phyloP scores from a whole-genome alignment of 1,140 invertebrate genomes.

The Cotesia glomerata region DNA sequence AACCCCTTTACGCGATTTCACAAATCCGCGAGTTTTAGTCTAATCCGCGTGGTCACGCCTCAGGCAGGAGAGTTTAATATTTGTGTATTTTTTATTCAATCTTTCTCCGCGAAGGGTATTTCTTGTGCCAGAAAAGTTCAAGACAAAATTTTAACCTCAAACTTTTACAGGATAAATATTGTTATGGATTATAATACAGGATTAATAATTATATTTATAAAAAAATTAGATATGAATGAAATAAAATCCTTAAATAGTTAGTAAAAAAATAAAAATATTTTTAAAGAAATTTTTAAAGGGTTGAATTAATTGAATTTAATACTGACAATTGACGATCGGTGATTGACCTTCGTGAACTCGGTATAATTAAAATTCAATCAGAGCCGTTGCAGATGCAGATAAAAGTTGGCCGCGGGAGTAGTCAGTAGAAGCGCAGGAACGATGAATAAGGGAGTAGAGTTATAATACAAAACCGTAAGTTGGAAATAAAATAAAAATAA shows the following conservation, averaged over 20 bases:
- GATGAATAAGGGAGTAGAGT: neutral
- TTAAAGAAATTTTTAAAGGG: too few relatives aligned
- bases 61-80: constrained; percentile 14
- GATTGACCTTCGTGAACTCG: neutral
- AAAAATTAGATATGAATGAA: too few relatives aligned
- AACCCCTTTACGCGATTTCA: constrained; percentile 60
- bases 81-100: neutral
- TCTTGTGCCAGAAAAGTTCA: too few relatives aligned
- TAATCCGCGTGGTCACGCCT: constrained; percentile 52
- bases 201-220: too few relatives aligned
- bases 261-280: too few relatives aligned
- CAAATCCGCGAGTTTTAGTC: constrained; percentile 55
- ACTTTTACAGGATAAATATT: too few relatives aligned
- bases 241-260: too few relatives aligned
- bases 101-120: neutral
- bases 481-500: neutral
- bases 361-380: constrained; percentile 58
- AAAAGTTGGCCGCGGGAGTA: constrained; percentile 1
- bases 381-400: constrained; percentile 27
- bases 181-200: too few relatives aligned
- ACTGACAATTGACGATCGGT: too few relatives aligned
- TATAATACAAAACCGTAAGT: neutral
- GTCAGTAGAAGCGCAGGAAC: neutral
- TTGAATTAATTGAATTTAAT: too few relatives aligned
- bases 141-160: too few relatives aligned